phyloP scores from a whole-genome alignment of 2,113 vertebrate species.

The Cettia cetti region DNA sequence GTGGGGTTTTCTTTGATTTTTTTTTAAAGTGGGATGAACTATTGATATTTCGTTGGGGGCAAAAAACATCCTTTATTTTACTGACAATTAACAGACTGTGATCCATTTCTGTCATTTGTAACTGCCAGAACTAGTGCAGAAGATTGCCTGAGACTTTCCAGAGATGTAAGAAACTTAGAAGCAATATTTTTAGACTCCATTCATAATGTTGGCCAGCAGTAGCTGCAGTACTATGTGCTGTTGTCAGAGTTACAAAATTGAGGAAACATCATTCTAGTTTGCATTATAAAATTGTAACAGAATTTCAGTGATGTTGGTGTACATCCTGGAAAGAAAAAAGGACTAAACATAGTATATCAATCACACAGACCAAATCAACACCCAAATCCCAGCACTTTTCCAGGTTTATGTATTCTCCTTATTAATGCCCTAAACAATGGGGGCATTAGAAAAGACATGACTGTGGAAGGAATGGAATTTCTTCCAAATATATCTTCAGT shows the following conservation, averaged over 20 bases:
- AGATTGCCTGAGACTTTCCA: not conserved
- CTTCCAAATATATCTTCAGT: not conserved
- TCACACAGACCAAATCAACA: not conserved
- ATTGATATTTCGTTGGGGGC: not conserved
- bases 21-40: not conserved
- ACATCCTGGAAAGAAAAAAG: not conserved
- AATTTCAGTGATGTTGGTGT: not conserved
- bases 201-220: not conserved
- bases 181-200: not conserved
- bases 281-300: not conserved
- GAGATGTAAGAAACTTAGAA: not conserved
- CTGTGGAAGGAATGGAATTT: not conserved
- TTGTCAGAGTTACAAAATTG: not conserved
- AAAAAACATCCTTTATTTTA: not conserved
- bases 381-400: not conserved
- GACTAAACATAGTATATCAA: not conserved
- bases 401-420: not conserved
- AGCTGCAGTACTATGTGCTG: not conserved
- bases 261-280: not conserved
- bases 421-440: not conserved
- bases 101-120: not conserved
- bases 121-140: not conserved
- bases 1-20: not conserved
- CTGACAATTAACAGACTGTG: not conserved
- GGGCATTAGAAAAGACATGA: not conserved